Conservation (phyloP, 2,888 invertebrate genomes). For the Merodon equestris region DNA sequence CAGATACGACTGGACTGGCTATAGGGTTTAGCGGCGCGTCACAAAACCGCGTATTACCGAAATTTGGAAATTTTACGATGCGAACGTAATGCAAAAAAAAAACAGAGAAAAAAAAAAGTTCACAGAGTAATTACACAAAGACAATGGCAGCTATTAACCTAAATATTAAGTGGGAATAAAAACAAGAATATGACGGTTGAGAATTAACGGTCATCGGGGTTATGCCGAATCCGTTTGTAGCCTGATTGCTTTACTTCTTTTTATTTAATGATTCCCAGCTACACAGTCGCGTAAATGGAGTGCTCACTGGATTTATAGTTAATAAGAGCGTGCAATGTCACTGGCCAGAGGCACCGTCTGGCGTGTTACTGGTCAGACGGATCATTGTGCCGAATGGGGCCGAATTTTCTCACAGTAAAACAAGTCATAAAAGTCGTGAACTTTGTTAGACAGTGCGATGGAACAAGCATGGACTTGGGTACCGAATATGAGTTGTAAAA, state of each 20-base stretch:
- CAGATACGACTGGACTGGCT: not conserved
- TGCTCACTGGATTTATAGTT: conserved; percentile 42
- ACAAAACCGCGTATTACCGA: conserved; percentile 17
- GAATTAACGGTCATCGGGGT: conserved; percentile 57
- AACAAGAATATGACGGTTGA: too few relatives aligned
- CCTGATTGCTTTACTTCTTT: conserved; percentile 46
- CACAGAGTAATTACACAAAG: conserved; percentile 60
- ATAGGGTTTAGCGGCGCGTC: conserved; percentile 30
- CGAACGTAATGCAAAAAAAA: conserved; percentile 31
- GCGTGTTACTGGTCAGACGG: conserved; percentile 10
- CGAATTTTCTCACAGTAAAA: conserved; percentile 59
- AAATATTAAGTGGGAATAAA: conserved; percentile 56
- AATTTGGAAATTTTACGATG: conserved; percentile 41
- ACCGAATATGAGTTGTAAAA: conserved; percentile 20
- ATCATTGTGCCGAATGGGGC: conserved; percentile 10
- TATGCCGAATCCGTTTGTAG: conserved; percentile 60
- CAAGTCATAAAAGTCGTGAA: conserved; percentile 50
- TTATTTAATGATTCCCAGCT: conserved; percentile 5
- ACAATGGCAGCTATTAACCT: conserved; percentile 65
- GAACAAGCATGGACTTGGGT: not conserved
- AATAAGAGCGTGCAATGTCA: conserved; percentile 38
- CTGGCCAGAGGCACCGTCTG: conserved; percentile 1
- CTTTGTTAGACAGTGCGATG: conserved; percentile 49
- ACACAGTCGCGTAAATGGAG: not conserved
- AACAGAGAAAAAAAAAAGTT: conserved; percentile 12